phyloP scores from a whole-genome alignment of 2,113 vertebrate genomes.

The Amphilophus citrinellus region DNA sequence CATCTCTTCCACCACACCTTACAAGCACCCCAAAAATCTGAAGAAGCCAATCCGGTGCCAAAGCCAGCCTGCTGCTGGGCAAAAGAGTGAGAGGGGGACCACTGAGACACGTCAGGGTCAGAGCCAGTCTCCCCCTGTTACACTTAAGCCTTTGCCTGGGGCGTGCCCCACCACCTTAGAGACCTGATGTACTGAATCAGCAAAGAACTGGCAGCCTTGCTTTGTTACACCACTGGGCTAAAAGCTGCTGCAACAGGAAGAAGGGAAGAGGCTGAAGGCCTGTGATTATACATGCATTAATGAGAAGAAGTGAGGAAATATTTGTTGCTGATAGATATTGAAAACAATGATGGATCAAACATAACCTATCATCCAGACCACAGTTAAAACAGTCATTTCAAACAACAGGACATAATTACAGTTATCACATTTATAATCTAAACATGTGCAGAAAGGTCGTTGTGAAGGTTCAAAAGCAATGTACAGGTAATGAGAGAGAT shows the following conservation, averaged over 20 bases:
- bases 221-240: slow-evolving; percentile 32
- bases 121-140: slow-evolving; percentile 49
- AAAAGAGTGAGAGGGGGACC: slow-evolving; percentile 39
- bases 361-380: slow-evolving; percentile 19
- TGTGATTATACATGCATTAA: slow-evolving; percentile 45
- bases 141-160: slow-evolving; percentile 58
- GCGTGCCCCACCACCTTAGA: slow-evolving; percentile 55
- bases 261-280: slow-evolving; percentile 32
- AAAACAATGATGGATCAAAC: slow-evolving; percentile 5
- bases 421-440: slow-evolving; percentile 35
- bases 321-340: background rate
- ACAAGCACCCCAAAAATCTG: slow-evolving; percentile 54
- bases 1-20: slow-evolving; percentile 78
- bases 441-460: slow-evolving; percentile 34
- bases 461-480: slow-evolving; percentile 5
- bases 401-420: slow-evolving; percentile 11
- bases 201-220: slow-evolving; percentile 36
- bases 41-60: slow-evolving; percentile 66
- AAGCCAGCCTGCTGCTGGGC: slow-evolving; percentile 61
- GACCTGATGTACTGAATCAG: slow-evolving; percentile 65
- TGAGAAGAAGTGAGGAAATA: slow-evolving; percentile 3
- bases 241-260: slow-evolving; percentile 46
- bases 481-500: background rate
- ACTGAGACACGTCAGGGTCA: slow-evolving; percentile 41
- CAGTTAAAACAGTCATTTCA: slow-evolving; percentile 24